These are phyloP conservation scores for Elysia crispata DNA, from an alignment of 2,888 invertebrate genomes.

Conservation along the genomic window DNA sequence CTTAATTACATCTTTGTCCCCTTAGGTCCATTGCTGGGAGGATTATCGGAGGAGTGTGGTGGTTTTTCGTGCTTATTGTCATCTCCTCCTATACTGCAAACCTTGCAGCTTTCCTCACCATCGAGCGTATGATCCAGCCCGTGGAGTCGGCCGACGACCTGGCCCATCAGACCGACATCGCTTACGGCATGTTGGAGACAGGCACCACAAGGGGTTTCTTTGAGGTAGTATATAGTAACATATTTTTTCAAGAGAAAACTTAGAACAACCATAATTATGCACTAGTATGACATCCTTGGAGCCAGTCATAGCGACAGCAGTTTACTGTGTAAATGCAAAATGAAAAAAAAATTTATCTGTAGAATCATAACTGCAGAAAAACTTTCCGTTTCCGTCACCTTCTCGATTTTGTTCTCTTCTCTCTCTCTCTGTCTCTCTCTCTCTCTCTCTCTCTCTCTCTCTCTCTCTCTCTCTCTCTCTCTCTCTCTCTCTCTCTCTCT, in stretches of 20 bases:
- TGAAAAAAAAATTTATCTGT: too few relatives aligned
- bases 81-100: conserved; percentile 99
- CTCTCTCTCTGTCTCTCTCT: background rate
- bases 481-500: conserved; percentile 1
- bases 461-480: background rate
- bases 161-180: conserved; percentile 83
- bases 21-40: conserved; percentile 89
- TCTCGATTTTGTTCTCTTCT: too few relatives aligned
- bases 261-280: too few relatives aligned
- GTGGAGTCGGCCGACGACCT: conserved; percentile 94
- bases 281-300: too few relatives aligned
- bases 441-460: background rate
- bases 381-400: too few relatives aligned
- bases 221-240: conserved; percentile 79
- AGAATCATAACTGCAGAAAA: too few relatives aligned
- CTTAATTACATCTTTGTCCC: too few relatives aligned
- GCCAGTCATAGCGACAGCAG: too few relatives aligned
- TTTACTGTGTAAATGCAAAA: too few relatives aligned
- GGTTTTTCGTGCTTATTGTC: conserved; percentile 98
- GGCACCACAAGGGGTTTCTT: conserved; percentile 93
- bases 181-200: conserved; percentile 84
- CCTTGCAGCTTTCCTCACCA: conserved; percentile 91
- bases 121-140: conserved; percentile 96
- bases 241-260: too few relatives aligned
- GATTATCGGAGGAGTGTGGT: conserved; percentile 98